Evolutionary conservation across 2,113 vertebrate genomes (phyloP).

Genomic region (Xenopus tropicalis): DNA sequence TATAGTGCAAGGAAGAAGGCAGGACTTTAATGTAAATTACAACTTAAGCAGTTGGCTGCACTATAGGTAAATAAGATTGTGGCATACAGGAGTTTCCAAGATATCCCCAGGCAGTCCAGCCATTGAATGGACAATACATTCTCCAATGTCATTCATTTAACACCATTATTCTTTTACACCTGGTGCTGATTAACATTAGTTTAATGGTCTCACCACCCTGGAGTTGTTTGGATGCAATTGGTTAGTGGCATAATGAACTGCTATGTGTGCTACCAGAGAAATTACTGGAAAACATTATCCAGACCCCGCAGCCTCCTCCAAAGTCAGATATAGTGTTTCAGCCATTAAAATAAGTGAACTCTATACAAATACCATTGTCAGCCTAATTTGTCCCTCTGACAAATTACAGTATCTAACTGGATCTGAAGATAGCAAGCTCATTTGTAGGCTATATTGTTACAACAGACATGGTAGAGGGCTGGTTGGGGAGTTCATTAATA

Average conservation of each 20-base stretch:
- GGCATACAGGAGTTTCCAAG: background rate
- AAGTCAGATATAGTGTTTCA: background rate
- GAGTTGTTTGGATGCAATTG: background rate
- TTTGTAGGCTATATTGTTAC: background rate
- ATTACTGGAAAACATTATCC: background rate
- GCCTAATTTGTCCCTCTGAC: background rate
- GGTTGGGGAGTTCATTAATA: background rate
- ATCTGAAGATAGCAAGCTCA: background rate
- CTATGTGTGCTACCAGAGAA: background rate
- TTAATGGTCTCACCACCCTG: background rate
- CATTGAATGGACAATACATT: background rate
- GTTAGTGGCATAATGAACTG: background rate
- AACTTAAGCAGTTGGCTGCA: background rate
- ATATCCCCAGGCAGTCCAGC: background rate
- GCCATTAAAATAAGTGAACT: background rate
- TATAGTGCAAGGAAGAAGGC: too few relatives aligned
- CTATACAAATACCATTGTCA: background rate
- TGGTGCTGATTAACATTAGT: background rate
- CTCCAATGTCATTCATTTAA: background rate
- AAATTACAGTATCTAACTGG: background rate
- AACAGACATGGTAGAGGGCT: background rate
- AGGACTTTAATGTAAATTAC: background rate
- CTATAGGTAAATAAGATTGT: conserved; percentile 12
- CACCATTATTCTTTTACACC: background rate
- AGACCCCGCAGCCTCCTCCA: background rate